Percentiles rank a stretch among this genome's conserved stretches.
phyloP scores from a whole-genome alignment of 1,140 invertebrate genomes.

The Leptinotarsa lineolata region DNA sequence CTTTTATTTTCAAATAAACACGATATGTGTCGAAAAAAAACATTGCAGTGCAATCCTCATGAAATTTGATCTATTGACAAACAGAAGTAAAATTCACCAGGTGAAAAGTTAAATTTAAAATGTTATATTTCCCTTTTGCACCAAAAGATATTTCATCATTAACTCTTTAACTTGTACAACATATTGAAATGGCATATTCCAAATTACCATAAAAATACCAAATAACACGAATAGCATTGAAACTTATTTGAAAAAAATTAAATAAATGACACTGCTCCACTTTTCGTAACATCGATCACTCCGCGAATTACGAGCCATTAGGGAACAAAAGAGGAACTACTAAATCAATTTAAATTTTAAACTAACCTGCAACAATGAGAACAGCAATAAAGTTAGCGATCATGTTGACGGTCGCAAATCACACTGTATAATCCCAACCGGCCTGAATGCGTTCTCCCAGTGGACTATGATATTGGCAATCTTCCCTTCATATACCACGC shows the following conservation, averaged over 20 bases:
- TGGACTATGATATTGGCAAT: not conserved
- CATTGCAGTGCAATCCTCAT: too few species aligned
- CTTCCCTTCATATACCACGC: not conserved
- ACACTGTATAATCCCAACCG: conserved; percentile 5
- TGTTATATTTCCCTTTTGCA: too few species aligned
- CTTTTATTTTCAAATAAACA: too few species aligned
- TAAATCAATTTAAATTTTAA: not conserved
- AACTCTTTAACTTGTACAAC: too few species aligned
- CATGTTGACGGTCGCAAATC: conserved; percentile 1
- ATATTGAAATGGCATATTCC: too few species aligned
- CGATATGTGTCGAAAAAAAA: too few species aligned
- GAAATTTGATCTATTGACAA: too few species aligned
- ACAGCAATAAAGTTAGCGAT: not conserved
- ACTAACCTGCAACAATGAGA: conserved; percentile 5
- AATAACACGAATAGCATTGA: not conserved
- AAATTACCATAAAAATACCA: too few species aligned
- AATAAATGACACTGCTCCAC: not conserved
- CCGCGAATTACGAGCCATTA: not conserved
- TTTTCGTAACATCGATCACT: not conserved
- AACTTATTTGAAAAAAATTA: not conserved
- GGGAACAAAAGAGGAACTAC: not conserved
- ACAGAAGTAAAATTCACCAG: too few species aligned
- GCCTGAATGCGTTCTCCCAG: not conserved
- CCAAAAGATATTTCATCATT: too few species aligned
- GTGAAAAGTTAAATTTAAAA: too few species aligned